Evolutionary conservation across 2,888 invertebrate species (phyloP), one percentile per base, ranked within the genome.

Genomic region (Stegana nigrithorax): DNA sequence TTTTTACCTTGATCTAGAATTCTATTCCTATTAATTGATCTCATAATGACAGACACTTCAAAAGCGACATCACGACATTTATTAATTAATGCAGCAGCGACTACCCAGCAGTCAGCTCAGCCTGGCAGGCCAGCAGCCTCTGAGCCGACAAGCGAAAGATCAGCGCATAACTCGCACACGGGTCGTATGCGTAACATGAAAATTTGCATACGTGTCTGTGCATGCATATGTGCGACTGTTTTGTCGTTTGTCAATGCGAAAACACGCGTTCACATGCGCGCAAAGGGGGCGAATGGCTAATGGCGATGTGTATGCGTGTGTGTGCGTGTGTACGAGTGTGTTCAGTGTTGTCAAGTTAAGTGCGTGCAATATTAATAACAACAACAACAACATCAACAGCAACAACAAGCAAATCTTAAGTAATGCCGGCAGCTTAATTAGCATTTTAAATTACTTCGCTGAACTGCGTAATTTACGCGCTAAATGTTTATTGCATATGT

Each of bases 1-100:
- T 72, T 70, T 71, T 77, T 65, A 73, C 76, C 76, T 77, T 77
- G 76, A 82, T 82, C 82, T 82, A 82, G 82, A 82, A 82, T 82
- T 81, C 76, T 65, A 73, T 80, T 81, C 80, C 79, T 80, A 80
- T 81, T 80, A 82, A 82, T 82, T 82, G 82, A 82, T 82, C 82
- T 81, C 72, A 75, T 81, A 81, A 81, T 80, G 82, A 78, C 81
- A 81, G 77, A 75, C 78, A 81, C 75, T 76, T 73, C 71, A 75
- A 81, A 79, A 76, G 80, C 81, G 73, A 81, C 81, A 82, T 81
- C 82, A 82, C 82, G 82, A 82, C 78, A 75, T 73, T 76, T 78
- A 77, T 78, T 76, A 77, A 77, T 77, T 77, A 77, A 77, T 78
- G 77, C 75, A 75, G 25, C 57, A n/a, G n/a, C n/a, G n/a, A n/a